Conservation (phyloP, 2,888 invertebrate genomes). For the Prenolepis imparis region DNA sequence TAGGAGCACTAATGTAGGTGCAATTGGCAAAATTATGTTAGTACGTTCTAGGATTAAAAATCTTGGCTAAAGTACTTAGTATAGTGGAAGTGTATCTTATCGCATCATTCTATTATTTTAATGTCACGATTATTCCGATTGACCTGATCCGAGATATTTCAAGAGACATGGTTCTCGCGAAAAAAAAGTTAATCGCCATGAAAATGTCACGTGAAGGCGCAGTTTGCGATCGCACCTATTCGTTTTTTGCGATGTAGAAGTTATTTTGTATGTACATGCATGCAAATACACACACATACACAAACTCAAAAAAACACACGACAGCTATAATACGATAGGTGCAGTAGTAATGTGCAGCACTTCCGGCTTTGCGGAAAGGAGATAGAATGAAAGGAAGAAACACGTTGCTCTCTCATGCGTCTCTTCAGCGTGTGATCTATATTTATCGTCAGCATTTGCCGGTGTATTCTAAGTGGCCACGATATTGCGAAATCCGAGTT, state of each 20-base stretch:
- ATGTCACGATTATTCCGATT: constrained; percentile 44
- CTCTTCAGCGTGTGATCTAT: constrained; percentile 16
- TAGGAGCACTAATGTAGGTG: too few species aligned
- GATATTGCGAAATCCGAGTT: constrained; percentile 7
- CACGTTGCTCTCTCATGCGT: background rate
- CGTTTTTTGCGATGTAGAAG: background rate
- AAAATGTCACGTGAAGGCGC: constrained; percentile 27
- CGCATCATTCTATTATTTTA: constrained; percentile 1
- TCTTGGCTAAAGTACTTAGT: background rate
- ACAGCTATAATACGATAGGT: constrained; percentile 42
- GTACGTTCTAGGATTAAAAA: background rate
- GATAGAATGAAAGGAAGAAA: background rate
- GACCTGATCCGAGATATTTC: constrained; percentile 25
- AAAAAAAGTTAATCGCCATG: background rate
- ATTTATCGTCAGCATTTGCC: constrained; percentile 27
- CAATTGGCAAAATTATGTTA: background rate
- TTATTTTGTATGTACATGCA: background rate
- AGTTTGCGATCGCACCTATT: background rate
- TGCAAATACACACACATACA: constrained; percentile 15
- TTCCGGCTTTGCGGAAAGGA: constrained; percentile 65
- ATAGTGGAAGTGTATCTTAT: background rate
- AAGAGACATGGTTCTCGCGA: background rate
- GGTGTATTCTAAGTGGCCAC: background rate
- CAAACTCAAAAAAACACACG: background rate
- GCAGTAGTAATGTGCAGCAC: constrained; percentile 56